A percentile compares a stretch with the other conserved stretches of the same genome.
Conservation (phyloP, 2,113 vertebrate species). For the Tragulus kanchil region DNA sequence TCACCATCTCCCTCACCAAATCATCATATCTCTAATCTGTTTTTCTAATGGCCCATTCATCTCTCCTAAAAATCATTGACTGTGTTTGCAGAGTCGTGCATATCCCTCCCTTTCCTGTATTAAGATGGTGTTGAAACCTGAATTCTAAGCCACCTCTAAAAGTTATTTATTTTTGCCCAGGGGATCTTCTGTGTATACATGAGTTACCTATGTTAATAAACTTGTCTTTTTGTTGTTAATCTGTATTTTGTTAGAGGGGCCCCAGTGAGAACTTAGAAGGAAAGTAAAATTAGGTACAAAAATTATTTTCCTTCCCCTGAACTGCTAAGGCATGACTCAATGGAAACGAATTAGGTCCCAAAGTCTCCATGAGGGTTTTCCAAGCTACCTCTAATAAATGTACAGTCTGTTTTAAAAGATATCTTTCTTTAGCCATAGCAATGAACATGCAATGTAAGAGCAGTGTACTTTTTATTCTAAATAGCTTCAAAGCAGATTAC, state of each 20-base stretch:
- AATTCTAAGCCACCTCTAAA: background rate
- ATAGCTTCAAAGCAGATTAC: background rate
- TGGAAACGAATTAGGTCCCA: background rate
- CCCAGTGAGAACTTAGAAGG: background rate
- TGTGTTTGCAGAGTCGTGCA: background rate
- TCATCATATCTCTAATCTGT: background rate
- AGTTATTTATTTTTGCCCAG: background rate
- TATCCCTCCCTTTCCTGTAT: background rate
- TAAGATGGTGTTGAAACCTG: background rate
- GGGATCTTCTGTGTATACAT: background rate
- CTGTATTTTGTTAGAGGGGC: background rate
- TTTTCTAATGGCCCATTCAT: background rate
- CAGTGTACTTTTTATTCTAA: background rate
- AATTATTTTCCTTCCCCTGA: background rate
- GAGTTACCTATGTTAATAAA: background rate
- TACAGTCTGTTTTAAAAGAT: background rate
- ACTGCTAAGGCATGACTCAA: background rate
- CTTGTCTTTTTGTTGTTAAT: background rate
- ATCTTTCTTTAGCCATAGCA: background rate
- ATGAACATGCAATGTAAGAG: background rate
- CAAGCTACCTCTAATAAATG: background rate
- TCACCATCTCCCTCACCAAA: background rate
- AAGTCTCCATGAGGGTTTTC: background rate
- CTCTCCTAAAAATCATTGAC: constrained; percentile 10
- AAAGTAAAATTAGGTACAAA: background rate